Evolutionary conservation across 2,113 vertebrate species (phyloP).

Genomic region (Malaclemys terrapin): DNA sequence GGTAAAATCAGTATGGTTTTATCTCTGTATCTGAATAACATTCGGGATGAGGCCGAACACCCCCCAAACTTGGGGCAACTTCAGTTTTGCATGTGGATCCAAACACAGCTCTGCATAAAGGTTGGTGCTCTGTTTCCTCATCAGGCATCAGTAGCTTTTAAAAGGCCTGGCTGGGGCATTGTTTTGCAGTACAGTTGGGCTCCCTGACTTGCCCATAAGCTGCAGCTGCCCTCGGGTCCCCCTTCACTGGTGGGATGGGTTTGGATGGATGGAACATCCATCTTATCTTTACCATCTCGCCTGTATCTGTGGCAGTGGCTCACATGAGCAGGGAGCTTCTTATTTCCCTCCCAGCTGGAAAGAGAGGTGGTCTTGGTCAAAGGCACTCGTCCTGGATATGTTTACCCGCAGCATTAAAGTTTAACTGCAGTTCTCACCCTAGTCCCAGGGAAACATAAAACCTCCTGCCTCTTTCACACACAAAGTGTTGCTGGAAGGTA

Average conservation of each 20-base stretch:
- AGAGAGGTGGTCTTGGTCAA: neutral
- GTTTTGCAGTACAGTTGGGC: neutral
- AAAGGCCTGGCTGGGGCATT: neutral
- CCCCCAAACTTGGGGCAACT: neutral
- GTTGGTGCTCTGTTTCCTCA: neutral
- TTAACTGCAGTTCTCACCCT: conserved; percentile 31
- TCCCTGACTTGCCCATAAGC: neutral
- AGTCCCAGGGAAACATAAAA: neutral
- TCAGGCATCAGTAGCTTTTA: neutral
- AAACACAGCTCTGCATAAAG: neutral
- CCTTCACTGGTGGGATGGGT: neutral
- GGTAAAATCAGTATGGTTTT: neutral
- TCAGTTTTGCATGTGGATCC: neutral
- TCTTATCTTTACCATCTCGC: neutral
- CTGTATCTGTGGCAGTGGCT: neutral
- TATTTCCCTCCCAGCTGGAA: neutral
- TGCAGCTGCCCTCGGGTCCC: neutral
- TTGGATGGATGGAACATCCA: neutral
- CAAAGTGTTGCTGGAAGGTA: neutral
- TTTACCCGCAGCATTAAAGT: conserved; percentile 43
- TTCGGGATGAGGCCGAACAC: neutral
- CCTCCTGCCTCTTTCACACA: neutral
- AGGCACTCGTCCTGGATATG: neutral
- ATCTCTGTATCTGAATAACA: neutral
- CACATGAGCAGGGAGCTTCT: neutral